Percentiles rank a stretch among this genome's conserved stretches.
These are phyloP conservation scores for Zoroaster sp. DNA, from an alignment of 53 echinoderm and acorn worm species.

Conservation along the genomic window DNA sequence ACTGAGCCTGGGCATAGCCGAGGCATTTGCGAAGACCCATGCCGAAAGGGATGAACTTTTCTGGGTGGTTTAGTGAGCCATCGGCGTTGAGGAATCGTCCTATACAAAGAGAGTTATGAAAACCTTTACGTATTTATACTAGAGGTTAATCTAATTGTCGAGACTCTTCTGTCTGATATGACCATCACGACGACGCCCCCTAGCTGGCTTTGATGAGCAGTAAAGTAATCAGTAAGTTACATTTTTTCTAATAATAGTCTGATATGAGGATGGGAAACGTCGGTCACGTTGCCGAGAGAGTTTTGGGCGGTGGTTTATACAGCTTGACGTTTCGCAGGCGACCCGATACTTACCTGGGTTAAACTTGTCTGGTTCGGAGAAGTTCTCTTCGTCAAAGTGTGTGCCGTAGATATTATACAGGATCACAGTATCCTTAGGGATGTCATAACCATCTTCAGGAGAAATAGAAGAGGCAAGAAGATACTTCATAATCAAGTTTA, in stretches of 20 bases:
- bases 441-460: slow-evolving; percentile 36
- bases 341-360: slow-evolving; percentile 59
- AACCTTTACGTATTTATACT: too few species aligned
- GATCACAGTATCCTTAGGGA: slow-evolving; percentile 69
- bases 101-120: background rate
- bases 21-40: background rate
- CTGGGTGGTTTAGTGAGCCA: background rate
- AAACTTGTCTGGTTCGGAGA: slow-evolving; percentile 62
- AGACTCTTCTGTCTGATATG: too few species aligned
- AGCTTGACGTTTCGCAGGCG: background rate
- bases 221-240: too few species aligned
- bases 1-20: background rate
- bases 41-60: background rate
- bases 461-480: too few species aligned
- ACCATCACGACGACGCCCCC: too few species aligned
- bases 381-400: slow-evolving; percentile 69
- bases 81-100: slow-evolving; percentile 13
- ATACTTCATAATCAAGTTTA: too few species aligned
- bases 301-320: background rate
- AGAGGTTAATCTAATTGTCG: too few species aligned
- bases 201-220: too few species aligned
- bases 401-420: slow-evolving; percentile 66
- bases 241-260: too few species aligned
- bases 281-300: too few species aligned
- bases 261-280: background rate